Percentiles rank a stretch among this genome's conserved stretches.
Evolutionary conservation across 2,888 invertebrate species (phyloP).

Genomic region (Ellobium chinense): DNA sequence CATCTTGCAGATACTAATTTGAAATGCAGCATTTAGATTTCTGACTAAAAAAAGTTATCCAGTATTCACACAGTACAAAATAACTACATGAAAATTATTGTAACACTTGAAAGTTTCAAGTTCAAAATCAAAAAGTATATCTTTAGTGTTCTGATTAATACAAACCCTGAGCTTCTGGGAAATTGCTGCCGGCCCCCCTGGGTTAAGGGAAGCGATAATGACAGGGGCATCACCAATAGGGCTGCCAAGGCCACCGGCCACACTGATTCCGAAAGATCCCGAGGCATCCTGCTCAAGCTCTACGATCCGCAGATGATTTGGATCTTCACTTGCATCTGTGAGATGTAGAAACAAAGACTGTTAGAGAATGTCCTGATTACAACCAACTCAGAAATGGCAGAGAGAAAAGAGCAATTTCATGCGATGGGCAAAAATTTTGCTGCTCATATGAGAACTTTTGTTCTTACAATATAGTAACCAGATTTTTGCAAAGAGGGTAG

Average conservation of each 20-base stretch:
- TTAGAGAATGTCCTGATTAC: too few relatives aligned
- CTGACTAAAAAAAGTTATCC: too few relatives aligned
- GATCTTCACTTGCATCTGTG: constrained; percentile 68
- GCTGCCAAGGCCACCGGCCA: constrained; percentile 75
- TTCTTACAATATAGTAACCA: too few relatives aligned
- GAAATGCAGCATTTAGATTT: neutral
- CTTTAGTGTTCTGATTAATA: neutral
- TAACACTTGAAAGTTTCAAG: too few relatives aligned
- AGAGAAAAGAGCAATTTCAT: neutral
- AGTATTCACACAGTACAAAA: too few relatives aligned
- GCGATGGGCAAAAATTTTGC: neutral
- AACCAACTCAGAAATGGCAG: too few relatives aligned
- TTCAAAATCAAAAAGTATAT: neutral
- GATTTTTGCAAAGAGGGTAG: too few relatives aligned
- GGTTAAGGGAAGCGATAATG: constrained; percentile 73
- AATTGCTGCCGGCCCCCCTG: constrained; percentile 71
- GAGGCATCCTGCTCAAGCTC: constrained; percentile 70
- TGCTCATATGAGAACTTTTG: too few relatives aligned
- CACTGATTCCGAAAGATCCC: constrained; percentile 76
- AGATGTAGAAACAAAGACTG: neutral
- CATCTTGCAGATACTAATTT: neutral
- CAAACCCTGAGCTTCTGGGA: constrained; percentile 72
- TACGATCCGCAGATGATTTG: constrained; percentile 63
- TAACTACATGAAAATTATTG: too few relatives aligned
- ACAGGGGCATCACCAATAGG: constrained; percentile 75